A percentile compares a stretch with the other conserved stretches of the same genome.
Conservation (phyloP, 2,797 vertebrate species). For the Podarcis lilfordi region DNA sequence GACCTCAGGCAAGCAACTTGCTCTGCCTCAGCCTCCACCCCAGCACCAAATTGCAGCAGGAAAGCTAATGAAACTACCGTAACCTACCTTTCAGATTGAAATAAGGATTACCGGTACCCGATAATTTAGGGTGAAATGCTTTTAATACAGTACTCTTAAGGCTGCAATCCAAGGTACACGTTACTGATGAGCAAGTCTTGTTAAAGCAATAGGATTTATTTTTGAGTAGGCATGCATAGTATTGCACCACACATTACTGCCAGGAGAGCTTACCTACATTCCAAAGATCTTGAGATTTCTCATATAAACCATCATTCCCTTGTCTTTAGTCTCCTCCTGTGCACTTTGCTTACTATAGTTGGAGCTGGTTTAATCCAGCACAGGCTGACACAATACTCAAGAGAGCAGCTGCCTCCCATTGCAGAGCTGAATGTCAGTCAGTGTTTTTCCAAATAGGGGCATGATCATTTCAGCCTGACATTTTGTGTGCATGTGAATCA, state of each 20-base stretch:
- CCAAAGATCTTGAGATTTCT: background rate
- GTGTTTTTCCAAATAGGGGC: conserved; percentile 25
- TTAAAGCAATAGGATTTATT: background rate
- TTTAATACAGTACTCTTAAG: background rate
- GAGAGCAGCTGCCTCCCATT: conserved; percentile 26
- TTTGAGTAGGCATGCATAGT: background rate
- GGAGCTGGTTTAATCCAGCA: conserved; percentile 42
- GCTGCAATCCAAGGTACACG: background rate
- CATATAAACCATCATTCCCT: background rate
- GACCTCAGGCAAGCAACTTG: background rate
- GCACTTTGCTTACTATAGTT: background rate
- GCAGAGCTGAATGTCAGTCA: conserved; percentile 32
- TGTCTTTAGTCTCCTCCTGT: background rate
- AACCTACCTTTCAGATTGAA: background rate
- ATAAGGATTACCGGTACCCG: background rate
- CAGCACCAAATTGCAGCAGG: background rate
- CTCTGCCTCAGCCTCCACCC: background rate
- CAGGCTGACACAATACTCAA: conserved; percentile 30
- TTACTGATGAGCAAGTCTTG: background rate
- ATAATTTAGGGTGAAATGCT: background rate
- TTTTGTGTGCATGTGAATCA: background rate
- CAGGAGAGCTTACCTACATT: background rate
- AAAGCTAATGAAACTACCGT: background rate
- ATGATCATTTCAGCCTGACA: conserved; percentile 24
- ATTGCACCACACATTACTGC: background rate